Conservation (phyloP, 1,140 invertebrate species). For the Aphelenchoides besseyi region DNA sequence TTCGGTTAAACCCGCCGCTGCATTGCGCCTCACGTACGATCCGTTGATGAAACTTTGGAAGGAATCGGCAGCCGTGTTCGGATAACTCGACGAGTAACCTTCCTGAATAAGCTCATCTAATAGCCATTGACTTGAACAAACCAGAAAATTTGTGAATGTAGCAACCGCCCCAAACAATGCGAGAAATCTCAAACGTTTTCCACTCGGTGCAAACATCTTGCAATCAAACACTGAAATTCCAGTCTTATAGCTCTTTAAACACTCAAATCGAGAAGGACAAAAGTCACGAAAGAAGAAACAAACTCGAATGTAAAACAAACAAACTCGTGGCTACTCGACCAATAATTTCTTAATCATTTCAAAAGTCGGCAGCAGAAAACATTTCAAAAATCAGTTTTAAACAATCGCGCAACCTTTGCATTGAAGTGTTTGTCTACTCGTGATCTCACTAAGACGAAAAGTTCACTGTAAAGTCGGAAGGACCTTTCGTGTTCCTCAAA, state of each 20-base stretch:
- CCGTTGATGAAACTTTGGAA: conserved; percentile 50
- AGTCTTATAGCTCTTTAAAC: neutral
- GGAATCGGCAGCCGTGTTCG: conserved; percentile 46
- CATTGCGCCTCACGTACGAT: conserved; percentile 41
- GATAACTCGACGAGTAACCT: conserved; percentile 54
- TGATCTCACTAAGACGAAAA: too few relatives aligned
- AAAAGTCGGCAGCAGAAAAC: too few relatives aligned
- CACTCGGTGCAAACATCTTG: conserved; percentile 32
- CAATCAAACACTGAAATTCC: neutral
- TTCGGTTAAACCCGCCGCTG: conserved; percentile 41
- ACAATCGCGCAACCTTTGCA: too few relatives aligned
- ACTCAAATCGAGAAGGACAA: neutral
- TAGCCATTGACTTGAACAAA: too few relatives aligned
- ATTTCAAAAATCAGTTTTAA: too few relatives aligned
- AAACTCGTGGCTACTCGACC: neutral
- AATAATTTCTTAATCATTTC: too few relatives aligned
- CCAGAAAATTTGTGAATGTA: conserved; percentile 43
- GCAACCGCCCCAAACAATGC: conserved; percentile 31
- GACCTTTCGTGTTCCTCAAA: too few relatives aligned
- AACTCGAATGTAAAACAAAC: neutral
- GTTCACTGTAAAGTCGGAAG: too few relatives aligned
- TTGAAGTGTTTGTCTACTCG: too few relatives aligned
- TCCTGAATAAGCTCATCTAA: too few relatives aligned
- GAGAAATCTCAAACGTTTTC: conserved; percentile 32
- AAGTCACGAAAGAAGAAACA: too few relatives aligned